phyloP scores from a whole-genome alignment of 2,797 vertebrate species.

The Chloroceryle amazona region DNA sequence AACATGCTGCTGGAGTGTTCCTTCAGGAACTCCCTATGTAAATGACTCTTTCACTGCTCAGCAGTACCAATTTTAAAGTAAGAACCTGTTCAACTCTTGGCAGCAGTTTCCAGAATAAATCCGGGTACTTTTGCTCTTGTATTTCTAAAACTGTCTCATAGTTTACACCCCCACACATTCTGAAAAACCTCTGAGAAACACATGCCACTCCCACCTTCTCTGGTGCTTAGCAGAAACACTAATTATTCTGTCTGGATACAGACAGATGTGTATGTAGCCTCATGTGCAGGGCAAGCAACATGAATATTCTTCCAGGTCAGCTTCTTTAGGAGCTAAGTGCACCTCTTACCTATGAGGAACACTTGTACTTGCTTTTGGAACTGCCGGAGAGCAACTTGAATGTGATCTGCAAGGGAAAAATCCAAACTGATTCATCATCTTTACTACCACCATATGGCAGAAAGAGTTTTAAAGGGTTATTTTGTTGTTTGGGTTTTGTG shows the following conservation, averaged over 20 bases:
- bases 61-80: background rate
- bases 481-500: background rate
- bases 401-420: background rate
- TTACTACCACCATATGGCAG: background rate
- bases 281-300: slow-evolving; percentile 52
- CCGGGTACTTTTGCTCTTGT: background rate
- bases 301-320: slow-evolving; percentile 59
- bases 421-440: background rate
- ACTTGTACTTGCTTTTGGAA: background rate
- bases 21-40: background rate
- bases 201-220: background rate
- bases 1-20: fast-evolving
- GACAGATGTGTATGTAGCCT: slow-evolving; percentile 36
- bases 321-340: slow-evolving; percentile 9
- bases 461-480: background rate
- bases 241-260: slow-evolving; percentile 77
- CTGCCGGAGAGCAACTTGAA: background rate
- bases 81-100: background rate
- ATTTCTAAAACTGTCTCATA: background rate
- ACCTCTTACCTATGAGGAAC: slow-evolving; percentile 38
- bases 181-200: slow-evolving; percentile 39
- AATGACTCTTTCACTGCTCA: background rate
- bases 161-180: slow-evolving; percentile 23
- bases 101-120: background rate
- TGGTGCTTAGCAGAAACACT: slow-evolving; percentile 29